These are phyloP conservation scores for Drepana arcuata DNA, from an alignment of 1,140 invertebrate species.

Conservation along the genomic window DNA sequence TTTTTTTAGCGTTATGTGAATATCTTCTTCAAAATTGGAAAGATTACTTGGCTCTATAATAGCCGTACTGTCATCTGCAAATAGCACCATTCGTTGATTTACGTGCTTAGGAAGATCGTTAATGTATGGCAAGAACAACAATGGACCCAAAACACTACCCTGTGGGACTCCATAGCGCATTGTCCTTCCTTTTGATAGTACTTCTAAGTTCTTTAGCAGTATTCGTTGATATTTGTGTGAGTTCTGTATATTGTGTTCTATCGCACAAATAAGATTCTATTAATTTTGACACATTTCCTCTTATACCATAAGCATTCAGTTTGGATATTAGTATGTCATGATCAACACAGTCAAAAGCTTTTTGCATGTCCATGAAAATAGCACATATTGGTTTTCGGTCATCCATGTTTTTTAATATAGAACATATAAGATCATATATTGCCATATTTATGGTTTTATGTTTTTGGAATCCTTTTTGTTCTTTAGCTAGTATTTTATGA, in stretches of 20 bases:
- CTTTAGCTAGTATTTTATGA: not conserved
- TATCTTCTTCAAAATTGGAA: conserved; percentile 1
- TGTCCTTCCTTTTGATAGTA: not conserved
- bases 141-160: conserved; percentile 6
- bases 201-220: not conserved
- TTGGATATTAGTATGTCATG: conserved; percentile 7
- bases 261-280: conserved; percentile 2
- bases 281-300: conserved; percentile 5
- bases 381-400: conserved; percentile 13
- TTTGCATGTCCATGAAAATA: conserved; percentile 13
- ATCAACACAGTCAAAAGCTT: conserved; percentile 14
- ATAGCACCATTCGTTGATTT: conserved; percentile 1
- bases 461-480: conserved; percentile 9
- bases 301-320: conserved; percentile 9
- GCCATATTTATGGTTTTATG: conserved; percentile 5
- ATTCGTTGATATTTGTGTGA: not conserved
- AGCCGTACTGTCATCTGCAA: conserved; percentile 8
- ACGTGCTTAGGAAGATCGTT: conserved; percentile 1
- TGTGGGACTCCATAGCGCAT: conserved; percentile 5
- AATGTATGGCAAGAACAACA: conserved; percentile 7
- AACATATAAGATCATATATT: conserved; percentile 3
- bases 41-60: conserved; percentile 1
- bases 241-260: conserved; percentile 4
- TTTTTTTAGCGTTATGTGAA: conserved; percentile 1
- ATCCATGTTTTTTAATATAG: conserved; percentile 12